These are phyloP conservation scores for Podargus strigoides DNA, from an alignment of 2,797 vertebrate genomes.

Conservation along the genomic window DNA sequence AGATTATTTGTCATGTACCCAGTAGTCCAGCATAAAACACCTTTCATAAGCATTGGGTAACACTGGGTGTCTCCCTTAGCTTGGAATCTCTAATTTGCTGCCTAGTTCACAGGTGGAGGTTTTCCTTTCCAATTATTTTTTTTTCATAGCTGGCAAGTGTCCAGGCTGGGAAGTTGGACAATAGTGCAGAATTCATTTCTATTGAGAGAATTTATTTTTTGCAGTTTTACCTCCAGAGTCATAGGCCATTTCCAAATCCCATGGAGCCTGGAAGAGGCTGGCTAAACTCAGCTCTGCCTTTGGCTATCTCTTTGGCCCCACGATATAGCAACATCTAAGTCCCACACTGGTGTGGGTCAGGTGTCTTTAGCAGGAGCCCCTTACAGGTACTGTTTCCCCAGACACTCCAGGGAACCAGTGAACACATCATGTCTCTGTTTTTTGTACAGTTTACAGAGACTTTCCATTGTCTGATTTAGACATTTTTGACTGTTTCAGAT, in stretches of 20 bases:
- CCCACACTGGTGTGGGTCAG: rapidly evolving
- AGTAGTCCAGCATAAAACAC: neutral
- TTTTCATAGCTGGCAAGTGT: neutral
- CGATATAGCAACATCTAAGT: neutral
- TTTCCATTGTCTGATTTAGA: neutral
- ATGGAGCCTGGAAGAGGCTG: neutral
- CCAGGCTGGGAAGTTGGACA: neutral
- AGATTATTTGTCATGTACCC: neutral
- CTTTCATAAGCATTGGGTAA: neutral
- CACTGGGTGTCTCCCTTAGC: neutral
- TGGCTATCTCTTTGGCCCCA: neutral
- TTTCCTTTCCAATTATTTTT: neutral
- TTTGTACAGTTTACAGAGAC: neutral
- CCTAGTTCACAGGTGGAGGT: neutral
- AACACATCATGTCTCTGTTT: neutral
- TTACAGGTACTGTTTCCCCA: neutral
- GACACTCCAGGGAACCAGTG: neutral
- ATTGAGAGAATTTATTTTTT: neutral
- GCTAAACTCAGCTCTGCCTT: neutral
- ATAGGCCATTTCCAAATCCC: neutral
- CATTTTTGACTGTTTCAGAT: neutral
- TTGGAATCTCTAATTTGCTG: neutral
- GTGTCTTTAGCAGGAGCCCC: neutral
- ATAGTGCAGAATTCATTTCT: neutral
- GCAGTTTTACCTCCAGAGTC: neutral